Conservation (phyloP, 2,888 invertebrate genomes). For the Steinernema hermaphroditum region DNA sequence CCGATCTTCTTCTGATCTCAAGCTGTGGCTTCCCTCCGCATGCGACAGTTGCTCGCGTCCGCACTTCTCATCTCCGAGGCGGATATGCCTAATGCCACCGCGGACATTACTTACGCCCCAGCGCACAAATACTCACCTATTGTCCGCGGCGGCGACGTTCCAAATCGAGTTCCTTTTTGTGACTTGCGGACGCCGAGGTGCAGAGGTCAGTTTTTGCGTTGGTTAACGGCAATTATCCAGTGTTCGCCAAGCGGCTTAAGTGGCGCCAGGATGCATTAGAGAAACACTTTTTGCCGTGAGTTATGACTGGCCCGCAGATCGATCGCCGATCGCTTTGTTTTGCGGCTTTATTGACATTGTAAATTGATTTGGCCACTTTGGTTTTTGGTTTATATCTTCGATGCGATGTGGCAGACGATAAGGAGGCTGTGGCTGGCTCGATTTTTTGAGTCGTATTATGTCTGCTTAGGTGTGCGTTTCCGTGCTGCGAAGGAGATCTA, state of each 20-base stretch:
- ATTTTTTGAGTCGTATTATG: too few species aligned
- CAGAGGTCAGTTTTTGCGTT: conserved; percentile 1
- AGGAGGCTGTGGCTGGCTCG: too few species aligned
- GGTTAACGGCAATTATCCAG: neutral
- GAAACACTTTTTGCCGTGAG: neutral
- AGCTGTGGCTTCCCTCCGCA: neutral
- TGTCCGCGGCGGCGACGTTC: neutral
- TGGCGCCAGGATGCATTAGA: neutral
- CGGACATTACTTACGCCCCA: neutral
- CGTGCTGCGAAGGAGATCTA: too few species aligned
- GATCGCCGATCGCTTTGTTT: neutral
- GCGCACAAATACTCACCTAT: neutral
- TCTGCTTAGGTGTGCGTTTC: too few species aligned
- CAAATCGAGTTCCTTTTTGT: neutral
- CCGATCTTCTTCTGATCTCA: neutral
- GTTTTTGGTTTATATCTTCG: too few species aligned
- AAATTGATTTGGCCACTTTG: too few species aligned
- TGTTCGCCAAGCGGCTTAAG: neutral
- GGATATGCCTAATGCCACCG: neutral
- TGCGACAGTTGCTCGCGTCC: neutral
- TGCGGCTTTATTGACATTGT: too few species aligned
- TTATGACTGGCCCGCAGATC: neutral
- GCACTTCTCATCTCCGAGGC: conserved; percentile 29
- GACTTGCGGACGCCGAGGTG: too few species aligned
- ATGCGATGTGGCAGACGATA: too few species aligned